These are phyloP conservation scores for Dromaius novaehollandiae DNA, from an alignment of 2,113 vertebrate species.

Conservation along the genomic window DNA sequence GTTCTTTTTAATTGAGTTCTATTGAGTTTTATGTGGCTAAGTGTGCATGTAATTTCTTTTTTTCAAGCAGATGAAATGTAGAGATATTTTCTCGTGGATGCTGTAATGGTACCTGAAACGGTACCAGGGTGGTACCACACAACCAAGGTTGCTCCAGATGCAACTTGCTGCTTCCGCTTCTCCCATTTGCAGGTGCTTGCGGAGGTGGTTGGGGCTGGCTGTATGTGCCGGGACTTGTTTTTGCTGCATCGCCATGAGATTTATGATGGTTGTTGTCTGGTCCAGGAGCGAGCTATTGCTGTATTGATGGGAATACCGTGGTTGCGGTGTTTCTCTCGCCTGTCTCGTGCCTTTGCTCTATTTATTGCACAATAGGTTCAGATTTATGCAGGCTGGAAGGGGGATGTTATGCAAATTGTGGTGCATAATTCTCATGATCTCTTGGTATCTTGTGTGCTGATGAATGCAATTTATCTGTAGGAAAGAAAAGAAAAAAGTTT, in stretches of 20 bases:
- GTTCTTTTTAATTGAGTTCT: not conserved
- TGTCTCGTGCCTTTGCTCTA: not conserved
- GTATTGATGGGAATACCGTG: accelerated
- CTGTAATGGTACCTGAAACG: accelerated
- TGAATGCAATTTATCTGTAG: not conserved
- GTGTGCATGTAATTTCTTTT: not conserved
- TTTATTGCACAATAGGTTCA: not conserved
- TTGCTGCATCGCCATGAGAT: not conserved
- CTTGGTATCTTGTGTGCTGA: not conserved
- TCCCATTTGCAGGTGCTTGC: accelerated
- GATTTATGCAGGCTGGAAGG: not conserved
- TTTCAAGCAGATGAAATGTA: accelerated
- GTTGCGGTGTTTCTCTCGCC: not conserved
- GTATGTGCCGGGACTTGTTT: accelerated
- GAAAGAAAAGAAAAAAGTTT: not conserved
- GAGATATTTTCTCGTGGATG: not conserved
- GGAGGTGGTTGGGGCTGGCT: not conserved
- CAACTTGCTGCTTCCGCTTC: not conserved
- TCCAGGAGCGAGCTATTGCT: not conserved
- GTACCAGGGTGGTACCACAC: not conserved
- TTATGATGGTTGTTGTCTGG: not conserved
- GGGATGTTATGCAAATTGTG: not conserved
- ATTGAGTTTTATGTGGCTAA: not conserved
- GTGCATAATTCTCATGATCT: not conserved
- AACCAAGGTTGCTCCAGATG: accelerated